phyloP scores from a whole-genome alignment of 2,113 vertebrate species.

The Puma concolor region DNA sequence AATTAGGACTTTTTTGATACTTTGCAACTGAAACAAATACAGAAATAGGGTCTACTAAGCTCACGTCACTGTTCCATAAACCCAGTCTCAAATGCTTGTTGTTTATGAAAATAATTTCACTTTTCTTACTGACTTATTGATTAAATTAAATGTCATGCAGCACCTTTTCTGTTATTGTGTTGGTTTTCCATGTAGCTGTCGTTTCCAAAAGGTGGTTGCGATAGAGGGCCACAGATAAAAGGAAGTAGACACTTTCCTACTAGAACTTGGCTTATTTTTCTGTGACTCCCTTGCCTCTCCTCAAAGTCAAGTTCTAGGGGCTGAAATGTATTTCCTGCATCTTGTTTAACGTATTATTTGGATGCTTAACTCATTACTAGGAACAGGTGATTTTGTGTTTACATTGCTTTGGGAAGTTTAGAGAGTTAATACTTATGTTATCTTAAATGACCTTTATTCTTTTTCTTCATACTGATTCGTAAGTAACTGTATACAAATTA shows the following conservation, averaged over 20 bases:
- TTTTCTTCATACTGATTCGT: background rate
- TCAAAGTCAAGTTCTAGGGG: background rate
- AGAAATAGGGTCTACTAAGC: background rate
- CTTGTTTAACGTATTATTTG: background rate
- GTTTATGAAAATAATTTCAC: background rate
- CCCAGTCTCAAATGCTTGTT: background rate
- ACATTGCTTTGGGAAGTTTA: constrained; percentile 12
- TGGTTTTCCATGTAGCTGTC: background rate
- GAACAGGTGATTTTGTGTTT: background rate
- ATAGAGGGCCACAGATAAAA: background rate
- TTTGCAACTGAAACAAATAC: background rate
- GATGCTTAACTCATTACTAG: background rate
- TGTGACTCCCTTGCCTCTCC: background rate
- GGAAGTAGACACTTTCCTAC: background rate
- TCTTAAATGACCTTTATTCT: constrained; percentile 5
- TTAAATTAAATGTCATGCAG: background rate
- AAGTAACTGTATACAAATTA: constrained; percentile 54
- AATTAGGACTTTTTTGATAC: background rate
- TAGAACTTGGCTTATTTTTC: background rate
- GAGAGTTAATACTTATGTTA: background rate
- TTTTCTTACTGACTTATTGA: background rate
- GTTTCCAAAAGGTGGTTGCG: background rate
- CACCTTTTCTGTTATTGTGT: background rate
- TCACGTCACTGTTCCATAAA: background rate
- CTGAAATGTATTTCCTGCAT: background rate